Percentiles rank a stretch among this genome's conserved stretches.
Conservation (phyloP, 2,888 invertebrate species). For the Linyphia triangularis region DNA sequence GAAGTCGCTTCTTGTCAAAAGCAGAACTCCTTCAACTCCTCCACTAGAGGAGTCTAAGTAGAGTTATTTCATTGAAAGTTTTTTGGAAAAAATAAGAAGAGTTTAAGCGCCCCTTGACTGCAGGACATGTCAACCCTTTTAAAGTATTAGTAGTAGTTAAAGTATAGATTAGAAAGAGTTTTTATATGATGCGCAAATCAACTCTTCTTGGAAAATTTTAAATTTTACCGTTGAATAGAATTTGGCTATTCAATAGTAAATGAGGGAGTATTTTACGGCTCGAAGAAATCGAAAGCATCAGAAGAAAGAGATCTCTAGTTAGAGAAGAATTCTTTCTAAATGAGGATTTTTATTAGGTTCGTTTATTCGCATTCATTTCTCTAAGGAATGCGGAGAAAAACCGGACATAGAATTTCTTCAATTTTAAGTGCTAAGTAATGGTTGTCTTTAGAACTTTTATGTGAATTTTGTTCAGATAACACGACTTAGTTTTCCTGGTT, state of each 20-base stretch:
- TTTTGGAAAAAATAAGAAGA: background rate
- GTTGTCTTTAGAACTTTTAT: no score
- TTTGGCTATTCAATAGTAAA: background rate
- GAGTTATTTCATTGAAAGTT: background rate
- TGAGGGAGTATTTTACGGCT: background rate
- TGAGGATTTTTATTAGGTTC: background rate
- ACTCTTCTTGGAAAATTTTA: background rate
- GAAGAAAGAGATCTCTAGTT: background rate
- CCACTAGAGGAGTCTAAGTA: background rate
- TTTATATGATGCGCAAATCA: background rate
- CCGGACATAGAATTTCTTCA: no score
- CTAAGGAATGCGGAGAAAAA: background rate
- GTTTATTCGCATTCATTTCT: background rate
- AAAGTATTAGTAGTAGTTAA: background rate
- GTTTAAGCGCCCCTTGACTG: background rate
- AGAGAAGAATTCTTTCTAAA: background rate
- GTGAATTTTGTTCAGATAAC: no score
- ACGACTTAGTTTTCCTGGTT: no score
- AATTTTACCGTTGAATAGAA: background rate
- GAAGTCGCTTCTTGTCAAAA: conserved; percentile 5
- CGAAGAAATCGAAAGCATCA: background rate
- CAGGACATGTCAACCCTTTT: background rate
- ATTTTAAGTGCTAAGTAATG: no score
- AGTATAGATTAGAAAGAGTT: background rate
- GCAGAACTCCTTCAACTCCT: background rate